Percentiles rank a stretch among this genome's conserved stretches.
phyloP scores from a whole-genome alignment of 2,113 vertebrate genomes.

The Grallaria varia region DNA sequence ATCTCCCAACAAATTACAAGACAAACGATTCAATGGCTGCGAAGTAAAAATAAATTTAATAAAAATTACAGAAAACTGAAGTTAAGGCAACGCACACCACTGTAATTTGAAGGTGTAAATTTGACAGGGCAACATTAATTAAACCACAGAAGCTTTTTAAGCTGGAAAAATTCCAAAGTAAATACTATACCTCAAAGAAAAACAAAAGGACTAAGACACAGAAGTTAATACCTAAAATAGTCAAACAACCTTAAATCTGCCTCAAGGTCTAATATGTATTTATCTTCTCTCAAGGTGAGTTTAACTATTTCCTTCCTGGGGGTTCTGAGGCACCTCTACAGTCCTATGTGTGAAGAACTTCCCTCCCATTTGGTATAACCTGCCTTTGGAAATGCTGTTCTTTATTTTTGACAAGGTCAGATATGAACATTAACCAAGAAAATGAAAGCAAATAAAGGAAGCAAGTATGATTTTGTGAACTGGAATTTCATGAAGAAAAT shows the following conservation, averaged over 20 bases:
- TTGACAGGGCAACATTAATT: background rate
- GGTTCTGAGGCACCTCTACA: background rate
- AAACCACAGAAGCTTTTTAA: background rate
- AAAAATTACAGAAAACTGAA: background rate
- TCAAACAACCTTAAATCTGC: background rate
- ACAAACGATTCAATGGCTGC: background rate
- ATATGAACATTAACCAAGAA: fast-evolving
- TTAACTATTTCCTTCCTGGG: background rate
- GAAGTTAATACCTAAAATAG: background rate
- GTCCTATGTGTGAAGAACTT: background rate
- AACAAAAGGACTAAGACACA: background rate
- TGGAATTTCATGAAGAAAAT: background rate
- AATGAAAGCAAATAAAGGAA: background rate
- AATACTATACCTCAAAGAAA: background rate
- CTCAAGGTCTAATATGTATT: background rate
- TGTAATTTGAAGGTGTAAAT: background rate
- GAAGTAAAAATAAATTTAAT: background rate
- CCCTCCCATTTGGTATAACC: background rate
- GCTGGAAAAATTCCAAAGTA: background rate
- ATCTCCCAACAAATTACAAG: background rate
- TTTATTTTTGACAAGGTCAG: background rate
- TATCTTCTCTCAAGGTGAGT: background rate
- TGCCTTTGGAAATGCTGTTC: background rate
- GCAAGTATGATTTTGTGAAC: background rate
- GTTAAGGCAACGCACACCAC: background rate